Evolutionary conservation across 2,888 invertebrate genomes (phyloP).

Genomic region (Pinctada fucata): DNA sequence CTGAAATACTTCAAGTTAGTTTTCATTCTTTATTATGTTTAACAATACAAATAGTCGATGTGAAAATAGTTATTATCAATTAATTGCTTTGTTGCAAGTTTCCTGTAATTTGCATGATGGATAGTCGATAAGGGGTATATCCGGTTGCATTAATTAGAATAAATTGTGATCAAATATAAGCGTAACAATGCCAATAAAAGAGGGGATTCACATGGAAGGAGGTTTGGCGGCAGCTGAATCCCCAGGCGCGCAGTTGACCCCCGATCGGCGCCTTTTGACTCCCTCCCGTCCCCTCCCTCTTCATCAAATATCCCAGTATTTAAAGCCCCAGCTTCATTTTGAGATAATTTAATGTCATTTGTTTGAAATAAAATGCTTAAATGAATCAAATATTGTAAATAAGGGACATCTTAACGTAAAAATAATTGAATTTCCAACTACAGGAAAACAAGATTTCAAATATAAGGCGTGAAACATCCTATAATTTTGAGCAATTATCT

Average conservation of each 20-base stretch:
- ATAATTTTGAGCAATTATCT: slow-evolving; percentile 42
- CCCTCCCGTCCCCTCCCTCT: slow-evolving; percentile 21
- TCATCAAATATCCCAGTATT: slow-evolving; percentile 31
- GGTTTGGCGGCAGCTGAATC: slow-evolving; percentile 1
- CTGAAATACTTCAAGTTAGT: too few species aligned
- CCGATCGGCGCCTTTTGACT: slow-evolving; percentile 23
- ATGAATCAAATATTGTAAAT: slow-evolving; percentile 44
- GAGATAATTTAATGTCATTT: slow-evolving; percentile 49
- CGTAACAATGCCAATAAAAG: not conserved
- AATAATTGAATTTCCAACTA: slow-evolving; percentile 44
- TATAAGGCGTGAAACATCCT: slow-evolving; percentile 33
- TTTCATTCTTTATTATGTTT: too few species aligned
- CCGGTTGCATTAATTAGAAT: not conserved
- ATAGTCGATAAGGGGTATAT: slow-evolving; percentile 1
- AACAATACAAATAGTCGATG: too few species aligned
- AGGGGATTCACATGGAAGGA: not conserved
- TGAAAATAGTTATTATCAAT: not conserved
- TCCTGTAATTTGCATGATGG: not conserved
- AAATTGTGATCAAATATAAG: not conserved
- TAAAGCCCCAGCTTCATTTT: slow-evolving; percentile 31
- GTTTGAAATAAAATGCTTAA: slow-evolving; percentile 44
- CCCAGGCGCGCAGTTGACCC: not conserved
- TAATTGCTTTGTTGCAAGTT: not conserved
- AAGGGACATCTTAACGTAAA: slow-evolving; percentile 41
- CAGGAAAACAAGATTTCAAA: slow-evolving; percentile 37